These are phyloP conservation scores for Xestia sexstrigata DNA, from an alignment of 2,888 invertebrate species.

Conservation along the genomic window DNA sequence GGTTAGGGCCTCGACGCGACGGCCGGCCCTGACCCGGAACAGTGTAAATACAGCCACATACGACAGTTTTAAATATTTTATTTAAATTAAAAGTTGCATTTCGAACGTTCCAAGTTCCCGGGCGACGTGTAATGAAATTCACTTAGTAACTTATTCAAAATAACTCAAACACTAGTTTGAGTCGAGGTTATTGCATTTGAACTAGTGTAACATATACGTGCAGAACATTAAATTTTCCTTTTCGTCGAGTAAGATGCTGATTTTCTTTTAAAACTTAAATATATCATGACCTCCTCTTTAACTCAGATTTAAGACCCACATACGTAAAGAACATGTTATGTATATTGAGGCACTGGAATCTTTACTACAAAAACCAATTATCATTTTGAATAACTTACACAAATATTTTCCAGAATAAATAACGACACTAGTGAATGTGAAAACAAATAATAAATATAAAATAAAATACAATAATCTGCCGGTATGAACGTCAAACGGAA, in stretches of 20 bases:
- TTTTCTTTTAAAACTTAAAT: not conserved
- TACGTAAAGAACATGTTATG: not conserved
- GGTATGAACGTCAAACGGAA: constrained; percentile 58
- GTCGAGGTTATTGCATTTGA: constrained; percentile 22
- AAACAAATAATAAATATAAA: constrained; percentile 23
- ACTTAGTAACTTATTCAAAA: constrained; percentile 18
- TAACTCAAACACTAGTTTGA: constrained; percentile 13
- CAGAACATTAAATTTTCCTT: constrained; percentile 11
- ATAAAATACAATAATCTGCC: constrained; percentile 30
- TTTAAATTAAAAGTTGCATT: constrained; percentile 14
- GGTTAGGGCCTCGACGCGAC: too few species aligned
- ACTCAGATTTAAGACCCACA: not conserved
- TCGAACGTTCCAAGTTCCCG: constrained; percentile 10
- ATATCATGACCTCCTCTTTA: not conserved
- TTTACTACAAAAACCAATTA: not conserved
- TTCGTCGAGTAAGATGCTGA: not conserved
- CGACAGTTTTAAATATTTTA: not conserved
- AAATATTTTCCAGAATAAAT: constrained; percentile 23
- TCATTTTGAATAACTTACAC: too few species aligned
- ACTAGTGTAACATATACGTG: constrained; percentile 2
- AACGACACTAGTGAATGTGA: constrained; percentile 19
- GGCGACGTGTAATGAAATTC: constrained; percentile 17
- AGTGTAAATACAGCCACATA: not conserved
- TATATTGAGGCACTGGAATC: constrained; percentile 50
- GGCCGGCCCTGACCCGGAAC: not conserved